These are phyloP conservation scores for Kryphioiulus occultus DNA, from an alignment of 2,888 invertebrate genomes.

Conservation along the genomic window DNA sequence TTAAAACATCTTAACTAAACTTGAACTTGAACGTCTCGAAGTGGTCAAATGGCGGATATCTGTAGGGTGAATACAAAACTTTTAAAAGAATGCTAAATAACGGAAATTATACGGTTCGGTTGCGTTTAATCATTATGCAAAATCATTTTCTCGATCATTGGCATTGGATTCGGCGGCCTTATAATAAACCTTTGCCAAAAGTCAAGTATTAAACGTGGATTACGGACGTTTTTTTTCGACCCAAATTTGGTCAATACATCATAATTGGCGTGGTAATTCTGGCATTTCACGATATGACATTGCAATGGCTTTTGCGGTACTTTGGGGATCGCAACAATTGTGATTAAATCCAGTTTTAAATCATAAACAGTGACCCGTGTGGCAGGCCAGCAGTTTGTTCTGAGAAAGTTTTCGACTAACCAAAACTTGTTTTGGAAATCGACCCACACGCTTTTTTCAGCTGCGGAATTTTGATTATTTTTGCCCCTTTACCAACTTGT, in stretches of 20 bases:
- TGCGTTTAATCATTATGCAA: neutral
- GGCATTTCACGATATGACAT: too few relatives aligned
- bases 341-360: neutral
- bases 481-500: neutral
- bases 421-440: neutral
- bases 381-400: neutral
- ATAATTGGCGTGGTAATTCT: too few relatives aligned
- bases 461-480: neutral
- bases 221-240: neutral
- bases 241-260: neutral
- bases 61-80: neutral
- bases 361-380: neutral
- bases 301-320: too few relatives aligned
- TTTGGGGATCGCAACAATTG: too few relatives aligned
- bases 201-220: too few relatives aligned
- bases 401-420: neutral
- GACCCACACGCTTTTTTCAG: neutral
- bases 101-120: neutral
- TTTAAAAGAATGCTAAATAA: neutral
- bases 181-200: too few relatives aligned
- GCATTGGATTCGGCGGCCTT: neutral
- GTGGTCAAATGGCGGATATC: neutral
- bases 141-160: neutral
- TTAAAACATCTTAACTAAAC: constrained; percentile 14
- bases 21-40: neutral